These are phyloP conservation scores for Alviniconcha marisindica DNA, from an alignment of 1,140 invertebrate species.

Conservation along the genomic window DNA sequence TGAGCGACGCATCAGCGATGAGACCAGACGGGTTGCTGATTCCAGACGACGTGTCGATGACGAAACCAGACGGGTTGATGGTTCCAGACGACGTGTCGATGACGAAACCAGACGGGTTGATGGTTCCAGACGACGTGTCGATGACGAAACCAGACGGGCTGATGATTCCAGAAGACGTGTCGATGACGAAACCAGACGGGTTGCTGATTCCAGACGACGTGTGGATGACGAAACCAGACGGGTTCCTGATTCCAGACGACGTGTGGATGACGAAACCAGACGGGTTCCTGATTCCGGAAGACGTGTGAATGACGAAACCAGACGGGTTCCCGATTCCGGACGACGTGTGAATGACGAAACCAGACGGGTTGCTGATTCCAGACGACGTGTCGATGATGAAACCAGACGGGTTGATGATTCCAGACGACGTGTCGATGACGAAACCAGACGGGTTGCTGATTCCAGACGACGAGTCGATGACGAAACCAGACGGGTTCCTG, in stretches of 20 bases:
- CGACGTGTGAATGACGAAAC: background rate
- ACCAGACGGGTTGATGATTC: background rate
- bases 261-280: background rate
- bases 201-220: background rate
- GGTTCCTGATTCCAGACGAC: background rate
- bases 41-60: background rate
- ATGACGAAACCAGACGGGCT: background rate
- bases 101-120: background rate
- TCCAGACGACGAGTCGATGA: background rate
- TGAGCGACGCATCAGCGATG: background rate
- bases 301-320: background rate
- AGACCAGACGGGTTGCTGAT: background rate
- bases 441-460: background rate
- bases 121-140: background rate
- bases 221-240: background rate
- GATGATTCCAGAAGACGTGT: background rate
- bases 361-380: background rate
- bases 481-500: background rate
- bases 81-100: background rate
- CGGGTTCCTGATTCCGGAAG: background rate
- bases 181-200: background rate
- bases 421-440: background rate
- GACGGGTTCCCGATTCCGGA: background rate
- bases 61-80: slow-evolving; percentile 1
- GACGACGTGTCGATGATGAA: background rate